Conservation (phyloP, 2,888 invertebrate genomes). For the Mythimna albipuncta region DNA sequence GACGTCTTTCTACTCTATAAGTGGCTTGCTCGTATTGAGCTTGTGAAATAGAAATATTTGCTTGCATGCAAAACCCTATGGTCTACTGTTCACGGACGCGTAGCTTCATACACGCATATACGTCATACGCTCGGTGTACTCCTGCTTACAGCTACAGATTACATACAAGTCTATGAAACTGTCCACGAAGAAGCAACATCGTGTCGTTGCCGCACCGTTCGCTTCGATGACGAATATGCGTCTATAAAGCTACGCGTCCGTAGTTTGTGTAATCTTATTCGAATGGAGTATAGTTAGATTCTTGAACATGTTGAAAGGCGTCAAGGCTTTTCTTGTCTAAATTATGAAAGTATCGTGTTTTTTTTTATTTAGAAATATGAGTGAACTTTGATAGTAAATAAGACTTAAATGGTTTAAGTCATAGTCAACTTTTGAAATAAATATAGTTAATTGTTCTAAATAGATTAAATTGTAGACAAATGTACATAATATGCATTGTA, state of each 20-base stretch:
- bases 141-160: too few species aligned
- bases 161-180: too few species aligned
- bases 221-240: background rate
- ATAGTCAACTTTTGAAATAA: slow-evolving; percentile 39
- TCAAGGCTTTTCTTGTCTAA: background rate
- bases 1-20: background rate
- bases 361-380: slow-evolving; percentile 1
- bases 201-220: too few species aligned
- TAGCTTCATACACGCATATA: too few species aligned
- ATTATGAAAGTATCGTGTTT: background rate
- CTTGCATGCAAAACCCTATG: background rate
- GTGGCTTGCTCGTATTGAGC: background rate
- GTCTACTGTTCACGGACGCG: too few species aligned
- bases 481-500: slow-evolving; percentile 27
- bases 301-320: background rate
- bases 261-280: too few species aligned
- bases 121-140: too few species aligned
- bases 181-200: too few species aligned
- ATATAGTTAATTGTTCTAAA: slow-evolving; percentile 29
- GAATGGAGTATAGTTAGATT: background rate
- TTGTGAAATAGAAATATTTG: background rate
- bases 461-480: slow-evolving; percentile 20
- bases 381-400: slow-evolving; percentile 4
- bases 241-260: too few species aligned
- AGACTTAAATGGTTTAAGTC: slow-evolving; percentile 17